Evolutionary conservation across 2,113 vertebrate species (phyloP).

Genomic region (Crotalus horridus): DNA sequence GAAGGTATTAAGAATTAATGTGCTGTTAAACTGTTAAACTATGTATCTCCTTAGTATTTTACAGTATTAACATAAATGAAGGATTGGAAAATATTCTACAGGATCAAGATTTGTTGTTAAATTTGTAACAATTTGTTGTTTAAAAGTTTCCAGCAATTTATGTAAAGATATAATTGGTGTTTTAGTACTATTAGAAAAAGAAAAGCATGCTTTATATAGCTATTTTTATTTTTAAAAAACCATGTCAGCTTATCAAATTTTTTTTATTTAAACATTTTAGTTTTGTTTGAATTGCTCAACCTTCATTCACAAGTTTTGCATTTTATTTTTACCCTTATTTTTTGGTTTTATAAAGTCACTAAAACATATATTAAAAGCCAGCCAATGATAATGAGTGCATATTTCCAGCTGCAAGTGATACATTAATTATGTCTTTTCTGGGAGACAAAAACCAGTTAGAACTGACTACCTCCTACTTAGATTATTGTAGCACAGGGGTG

Average conservation of each 20-base stretch:
- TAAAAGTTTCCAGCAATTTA: neutral
- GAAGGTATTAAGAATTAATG: neutral
- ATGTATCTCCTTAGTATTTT: neutral
- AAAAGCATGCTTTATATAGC: neutral
- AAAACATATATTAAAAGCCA: neutral
- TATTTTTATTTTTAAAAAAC: neutral
- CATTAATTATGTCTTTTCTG: neutral
- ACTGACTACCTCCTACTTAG: neutral
- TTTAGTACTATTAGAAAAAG: neutral
- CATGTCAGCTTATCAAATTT: neutral
- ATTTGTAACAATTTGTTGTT: neutral
- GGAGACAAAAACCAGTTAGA: neutral
- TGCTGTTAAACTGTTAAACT: neutral
- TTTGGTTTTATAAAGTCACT: neutral
- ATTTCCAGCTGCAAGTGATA: neutral
- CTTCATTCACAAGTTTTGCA: neutral
- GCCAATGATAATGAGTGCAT: neutral
- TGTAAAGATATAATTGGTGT: neutral
- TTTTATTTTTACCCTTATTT: neutral
- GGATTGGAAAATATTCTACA: neutral
- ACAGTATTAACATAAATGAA: neutral
- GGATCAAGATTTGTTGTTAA: neutral
- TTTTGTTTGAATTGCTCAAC: neutral
- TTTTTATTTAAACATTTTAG: neutral
- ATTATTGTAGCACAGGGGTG: neutral